Conservation (phyloP, 1,140 invertebrate genomes). For the Drosophila fuyamai region DNA sequence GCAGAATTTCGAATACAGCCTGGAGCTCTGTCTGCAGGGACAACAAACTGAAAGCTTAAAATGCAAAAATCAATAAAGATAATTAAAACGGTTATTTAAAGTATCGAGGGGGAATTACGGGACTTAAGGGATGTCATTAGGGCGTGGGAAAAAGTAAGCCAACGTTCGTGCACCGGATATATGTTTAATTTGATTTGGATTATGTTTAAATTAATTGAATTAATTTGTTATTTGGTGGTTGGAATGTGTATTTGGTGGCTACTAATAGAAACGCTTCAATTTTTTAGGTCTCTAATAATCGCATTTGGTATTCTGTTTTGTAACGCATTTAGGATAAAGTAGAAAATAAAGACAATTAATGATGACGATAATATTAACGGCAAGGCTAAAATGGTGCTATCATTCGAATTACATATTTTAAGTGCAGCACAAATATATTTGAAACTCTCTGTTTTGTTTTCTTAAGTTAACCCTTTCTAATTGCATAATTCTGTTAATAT, state of each 20-base stretch:
- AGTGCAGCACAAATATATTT: no score
- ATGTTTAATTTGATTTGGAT: slow-evolving; percentile 29
- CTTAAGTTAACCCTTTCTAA: no score
- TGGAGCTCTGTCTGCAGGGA: slow-evolving; percentile 15
- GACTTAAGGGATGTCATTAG: slow-evolving; percentile 27
- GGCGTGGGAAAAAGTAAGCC: background rate
- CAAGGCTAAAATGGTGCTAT: no score
- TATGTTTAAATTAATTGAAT: slow-evolving; percentile 32
- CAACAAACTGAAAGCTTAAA: slow-evolving; percentile 33
- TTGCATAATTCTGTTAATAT: no score
- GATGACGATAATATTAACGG: no score
- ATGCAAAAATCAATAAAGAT: slow-evolving; percentile 60
- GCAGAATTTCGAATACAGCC: slow-evolving; percentile 19
- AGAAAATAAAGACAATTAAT: no score
- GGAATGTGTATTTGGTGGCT: background rate
- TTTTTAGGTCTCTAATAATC: no score
- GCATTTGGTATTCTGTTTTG: no score
- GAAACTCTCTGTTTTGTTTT: no score
- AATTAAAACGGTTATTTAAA: slow-evolving; percentile 52
- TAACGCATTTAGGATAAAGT: no score
- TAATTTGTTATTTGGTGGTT: slow-evolving; percentile 20
- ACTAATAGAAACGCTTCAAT: no score
- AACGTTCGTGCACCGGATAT: slow-evolving; percentile 13
- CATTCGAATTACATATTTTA: no score
- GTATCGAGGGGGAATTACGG: slow-evolving; percentile 30